Evolutionary conservation across 2,113 vertebrate species (phyloP), one percentile per base, ranked within the genome.

Genomic region (Thymallus thymallus): DNA sequence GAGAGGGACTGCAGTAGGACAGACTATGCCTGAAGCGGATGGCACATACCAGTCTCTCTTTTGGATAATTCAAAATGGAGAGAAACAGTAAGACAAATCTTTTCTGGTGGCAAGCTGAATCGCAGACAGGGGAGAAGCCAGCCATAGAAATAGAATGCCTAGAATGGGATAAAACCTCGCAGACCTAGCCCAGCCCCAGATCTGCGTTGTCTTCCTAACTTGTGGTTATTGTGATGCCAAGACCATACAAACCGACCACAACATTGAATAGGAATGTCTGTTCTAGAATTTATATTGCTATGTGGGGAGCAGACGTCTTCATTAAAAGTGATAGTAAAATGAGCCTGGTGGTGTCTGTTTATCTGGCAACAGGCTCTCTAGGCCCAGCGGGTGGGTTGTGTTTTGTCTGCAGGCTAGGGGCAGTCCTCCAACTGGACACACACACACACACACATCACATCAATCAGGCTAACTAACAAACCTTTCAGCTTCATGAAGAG

Each of bases 11-110:
- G 75, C 61, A 77, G 63, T 41, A 75, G 78, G 82, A 83, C 87
- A 87, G 78, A 86, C 77, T 74, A 82, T 77, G 82, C 76, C 84
- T 35, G 51, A 23, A 78, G 82, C 79, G 74, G 5, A 67, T 79
- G 84, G 81, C 80, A 84, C 68, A 3, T 66, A 29, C 63, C 72
- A 5, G 23, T 64, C 13, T 51, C 23, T 29, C 23, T 16, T 64
- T 64, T 64, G 72, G 58, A 74, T 68, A 73, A 72, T 66, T 75
- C 64, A 75, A 82, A 66, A 64, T 55, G 62, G 73, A 76, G 81
- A 13, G 2, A 56, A 63, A 75, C 69, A 26, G n/a, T 16, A 46
- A 46, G 48, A 65, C 26, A 6, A 71, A 60, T 26, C 2, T 60
- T 13, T n/a, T 24, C 46, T 46, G 16, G 56, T 60, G 18, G 18